Percentiles rank a stretch among this genome's conserved stretches.
Evolutionary conservation across 1,140 invertebrate species (phyloP).

Genomic region (Procambarus clarkii): DNA sequence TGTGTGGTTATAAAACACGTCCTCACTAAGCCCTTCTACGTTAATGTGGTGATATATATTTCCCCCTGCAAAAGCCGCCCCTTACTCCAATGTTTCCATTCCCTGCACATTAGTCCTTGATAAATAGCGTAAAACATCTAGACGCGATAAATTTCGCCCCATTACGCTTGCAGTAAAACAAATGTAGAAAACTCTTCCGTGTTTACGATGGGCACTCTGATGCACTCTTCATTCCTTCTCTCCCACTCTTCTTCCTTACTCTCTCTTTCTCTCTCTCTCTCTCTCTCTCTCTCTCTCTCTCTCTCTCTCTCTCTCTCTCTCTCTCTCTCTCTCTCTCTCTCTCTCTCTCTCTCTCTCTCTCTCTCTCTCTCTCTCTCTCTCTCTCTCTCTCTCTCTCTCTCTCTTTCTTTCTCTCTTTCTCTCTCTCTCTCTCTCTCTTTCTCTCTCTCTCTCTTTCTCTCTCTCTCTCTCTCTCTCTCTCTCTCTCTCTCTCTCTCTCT

Average conservation of each 20-base stretch:
- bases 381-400: neutral
- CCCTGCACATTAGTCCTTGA: neutral
- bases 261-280: conserved; percentile 6
- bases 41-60: too few relatives aligned
- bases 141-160: neutral
- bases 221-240: neutral
- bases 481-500: too few relatives aligned
- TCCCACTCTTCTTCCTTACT: conserved; percentile 12
- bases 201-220: neutral
- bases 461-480: too few relatives aligned
- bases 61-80: neutral
- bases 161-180: neutral
- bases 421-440: too few relatives aligned
- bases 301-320: neutral
- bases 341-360: neutral
- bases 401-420: neutral
- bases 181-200: neutral
- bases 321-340: neutral
- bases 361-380: neutral
- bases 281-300: conserved; percentile 2
- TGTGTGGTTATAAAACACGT: neutral
- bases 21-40: too few relatives aligned
- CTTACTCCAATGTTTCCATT: neutral
- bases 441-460: too few relatives aligned
- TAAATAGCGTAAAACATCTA: neutral